A percentile compares a stretch with the other conserved stretches of the same genome.
phyloP scores from a whole-genome alignment of 2,888 invertebrate genomes.

The Pterostichus madidus region DNA sequence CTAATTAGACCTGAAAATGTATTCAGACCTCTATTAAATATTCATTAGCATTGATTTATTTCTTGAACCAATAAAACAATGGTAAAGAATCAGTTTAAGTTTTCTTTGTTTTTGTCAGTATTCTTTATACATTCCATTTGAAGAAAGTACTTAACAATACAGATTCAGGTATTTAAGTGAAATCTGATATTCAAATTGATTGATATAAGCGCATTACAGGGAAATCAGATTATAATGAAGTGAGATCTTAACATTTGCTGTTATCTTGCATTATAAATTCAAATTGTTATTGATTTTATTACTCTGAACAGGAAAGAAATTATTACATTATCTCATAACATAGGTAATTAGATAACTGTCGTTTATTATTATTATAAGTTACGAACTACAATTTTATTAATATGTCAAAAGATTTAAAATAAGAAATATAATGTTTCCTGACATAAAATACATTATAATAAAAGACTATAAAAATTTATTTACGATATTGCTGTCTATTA shows the following conservation, averaged over 20 bases:
- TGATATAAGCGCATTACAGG: conserved; percentile 20
- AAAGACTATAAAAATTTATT: neutral
- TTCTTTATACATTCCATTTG: conserved; percentile 37
- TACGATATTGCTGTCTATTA: conserved; percentile 3
- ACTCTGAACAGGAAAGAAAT: conserved; percentile 29
- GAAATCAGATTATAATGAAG: conserved; percentile 37
- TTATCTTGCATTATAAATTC: conserved; percentile 9
- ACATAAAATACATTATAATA: neutral
- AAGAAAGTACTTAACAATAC: conserved; percentile 55
- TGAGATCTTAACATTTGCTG: neutral
- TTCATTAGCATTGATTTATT: conserved; percentile 42
- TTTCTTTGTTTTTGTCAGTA: conserved; percentile 43
- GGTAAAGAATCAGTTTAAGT: conserved; percentile 12
- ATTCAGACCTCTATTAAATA: conserved; percentile 4
- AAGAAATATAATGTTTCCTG: neutral
- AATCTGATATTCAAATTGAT: conserved; percentile 60
- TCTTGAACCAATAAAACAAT: conserved; percentile 40
- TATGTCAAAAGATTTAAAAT: neutral
- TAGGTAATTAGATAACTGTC: conserved; percentile 12
- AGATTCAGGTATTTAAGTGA: conserved; percentile 25
- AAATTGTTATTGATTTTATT: conserved; percentile 12
- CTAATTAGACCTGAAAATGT: neutral
- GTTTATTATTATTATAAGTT: neutral
- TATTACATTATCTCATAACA: conserved; percentile 2
- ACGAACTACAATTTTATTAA: neutral